A percentile compares a stretch with the other conserved stretches of the same genome.
Evolutionary conservation across 2,888 invertebrate species (phyloP).

Genomic region (Melanotus villosus): DNA sequence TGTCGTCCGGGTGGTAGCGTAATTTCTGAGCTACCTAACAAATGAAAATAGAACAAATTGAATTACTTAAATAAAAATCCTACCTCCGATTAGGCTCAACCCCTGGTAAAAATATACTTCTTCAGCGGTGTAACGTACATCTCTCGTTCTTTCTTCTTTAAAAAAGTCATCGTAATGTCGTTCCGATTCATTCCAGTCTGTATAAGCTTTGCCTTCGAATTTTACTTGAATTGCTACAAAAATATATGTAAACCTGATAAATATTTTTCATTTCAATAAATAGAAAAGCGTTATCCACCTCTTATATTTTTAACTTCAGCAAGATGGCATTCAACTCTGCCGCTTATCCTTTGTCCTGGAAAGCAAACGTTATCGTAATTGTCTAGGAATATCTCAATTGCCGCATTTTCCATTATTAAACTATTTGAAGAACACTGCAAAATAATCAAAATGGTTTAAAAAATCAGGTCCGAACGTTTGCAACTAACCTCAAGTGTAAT

Average conservation of each 20-base stretch:
- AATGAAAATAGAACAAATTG: too few relatives aligned
- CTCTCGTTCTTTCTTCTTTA: background rate
- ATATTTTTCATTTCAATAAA: too few relatives aligned
- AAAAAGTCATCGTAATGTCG: constrained; percentile 12
- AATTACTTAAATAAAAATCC: too few relatives aligned
- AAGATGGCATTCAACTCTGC: constrained; percentile 5
- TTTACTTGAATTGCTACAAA: background rate
- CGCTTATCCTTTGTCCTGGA: constrained; percentile 8
- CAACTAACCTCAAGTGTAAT: too few relatives aligned
- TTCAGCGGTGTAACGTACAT: constrained; percentile 12
- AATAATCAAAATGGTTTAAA: too few relatives aligned
- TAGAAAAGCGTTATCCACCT: too few relatives aligned
- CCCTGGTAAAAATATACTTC: constrained; percentile 18
- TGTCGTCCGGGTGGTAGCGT: constrained; percentile 56
- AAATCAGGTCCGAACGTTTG: too few relatives aligned
- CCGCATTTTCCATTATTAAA: background rate
- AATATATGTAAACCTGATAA: too few relatives aligned
- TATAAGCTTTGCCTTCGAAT: background rate
- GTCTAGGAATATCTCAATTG: background rate
- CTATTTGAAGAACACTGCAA: too few relatives aligned
- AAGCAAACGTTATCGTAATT: background rate
- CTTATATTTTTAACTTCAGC: too few relatives aligned
- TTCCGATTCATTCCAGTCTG: constrained; percentile 24
- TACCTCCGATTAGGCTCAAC: background rate
- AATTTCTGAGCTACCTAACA: constrained; percentile 10